phyloP scores from a whole-genome alignment of 2,797 vertebrate genomes.

The Euphonia xanthogaster region DNA sequence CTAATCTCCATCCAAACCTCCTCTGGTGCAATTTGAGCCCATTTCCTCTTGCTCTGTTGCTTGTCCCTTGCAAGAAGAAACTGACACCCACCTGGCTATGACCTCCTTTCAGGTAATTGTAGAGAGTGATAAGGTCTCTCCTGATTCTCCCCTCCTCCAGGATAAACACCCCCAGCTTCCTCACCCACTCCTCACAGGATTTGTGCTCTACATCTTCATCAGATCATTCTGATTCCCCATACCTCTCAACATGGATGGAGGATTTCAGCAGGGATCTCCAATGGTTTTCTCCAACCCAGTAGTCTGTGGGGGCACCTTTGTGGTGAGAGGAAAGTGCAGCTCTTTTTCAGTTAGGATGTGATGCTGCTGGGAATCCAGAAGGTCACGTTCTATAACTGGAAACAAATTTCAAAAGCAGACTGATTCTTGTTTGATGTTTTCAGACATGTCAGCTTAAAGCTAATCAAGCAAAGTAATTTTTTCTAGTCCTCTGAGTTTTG shows the following conservation, averaged over 20 bases:
- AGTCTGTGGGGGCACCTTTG: neutral
- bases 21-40: neutral
- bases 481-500: slow-evolving; percentile 53
- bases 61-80: neutral
- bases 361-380: neutral
- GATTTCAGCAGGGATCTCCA: neutral
- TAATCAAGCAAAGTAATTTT: slow-evolving; percentile 49
- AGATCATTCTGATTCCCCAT: neutral
- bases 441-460: slow-evolving; percentile 33
- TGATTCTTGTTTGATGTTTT: slow-evolving; percentile 24
- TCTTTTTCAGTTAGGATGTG: neutral
- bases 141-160: neutral
- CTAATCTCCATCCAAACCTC: neutral
- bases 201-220: neutral
- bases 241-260: neutral
- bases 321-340: neutral
- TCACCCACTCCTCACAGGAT: neutral
- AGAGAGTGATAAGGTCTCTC: neutral
- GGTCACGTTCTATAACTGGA: neutral
- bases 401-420: slow-evolving; percentile 29
- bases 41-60: neutral
- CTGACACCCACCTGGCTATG: accelerated
- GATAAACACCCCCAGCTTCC: neutral
- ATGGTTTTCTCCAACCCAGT: neutral
- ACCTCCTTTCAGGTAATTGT: neutral